Conservation (phyloP, 1,140 invertebrate species). For the Metaphire vulgaris region DNA sequence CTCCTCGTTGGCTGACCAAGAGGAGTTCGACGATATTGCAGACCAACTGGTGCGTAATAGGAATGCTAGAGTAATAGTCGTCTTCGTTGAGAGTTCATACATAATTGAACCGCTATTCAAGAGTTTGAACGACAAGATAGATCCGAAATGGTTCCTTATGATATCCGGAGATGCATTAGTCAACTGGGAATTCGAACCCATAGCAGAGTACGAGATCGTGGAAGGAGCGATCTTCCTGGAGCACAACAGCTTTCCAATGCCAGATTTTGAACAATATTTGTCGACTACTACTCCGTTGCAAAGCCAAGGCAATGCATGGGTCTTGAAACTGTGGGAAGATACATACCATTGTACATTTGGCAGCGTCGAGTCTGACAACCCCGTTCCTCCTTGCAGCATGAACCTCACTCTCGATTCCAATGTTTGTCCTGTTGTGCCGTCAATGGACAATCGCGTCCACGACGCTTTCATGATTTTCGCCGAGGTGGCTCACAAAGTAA, state of each 20-base stretch:
- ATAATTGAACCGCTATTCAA: not conserved
- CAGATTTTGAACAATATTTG: not conserved
- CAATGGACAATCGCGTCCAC: not conserved
- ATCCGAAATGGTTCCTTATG: conserved; percentile 5
- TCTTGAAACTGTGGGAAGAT: not conserved
- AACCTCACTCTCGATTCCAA: not conserved
- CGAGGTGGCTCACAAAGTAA: not conserved
- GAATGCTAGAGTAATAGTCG: not conserved
- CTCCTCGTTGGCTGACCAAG: not conserved
- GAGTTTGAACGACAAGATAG: not conserved
- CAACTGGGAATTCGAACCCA: not conserved
- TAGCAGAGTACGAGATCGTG: not conserved
- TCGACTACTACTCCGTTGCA: not conserved
- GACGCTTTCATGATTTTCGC: not conserved
- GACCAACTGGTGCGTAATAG: not conserved
- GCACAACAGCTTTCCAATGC: not conserved
- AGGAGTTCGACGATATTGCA: not conserved
- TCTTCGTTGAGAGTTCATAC: not conserved
- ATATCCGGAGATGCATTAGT: conserved; percentile 9
- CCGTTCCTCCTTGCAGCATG: not conserved
- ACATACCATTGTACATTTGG: not conserved
- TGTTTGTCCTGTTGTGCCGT: not conserved
- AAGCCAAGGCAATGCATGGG: not conserved
- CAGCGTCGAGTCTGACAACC: not conserved
- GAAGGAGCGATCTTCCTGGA: not conserved